Conservation (phyloP, 2,797 vertebrate genomes). For the Muraenolepis orangiensis region DNA sequence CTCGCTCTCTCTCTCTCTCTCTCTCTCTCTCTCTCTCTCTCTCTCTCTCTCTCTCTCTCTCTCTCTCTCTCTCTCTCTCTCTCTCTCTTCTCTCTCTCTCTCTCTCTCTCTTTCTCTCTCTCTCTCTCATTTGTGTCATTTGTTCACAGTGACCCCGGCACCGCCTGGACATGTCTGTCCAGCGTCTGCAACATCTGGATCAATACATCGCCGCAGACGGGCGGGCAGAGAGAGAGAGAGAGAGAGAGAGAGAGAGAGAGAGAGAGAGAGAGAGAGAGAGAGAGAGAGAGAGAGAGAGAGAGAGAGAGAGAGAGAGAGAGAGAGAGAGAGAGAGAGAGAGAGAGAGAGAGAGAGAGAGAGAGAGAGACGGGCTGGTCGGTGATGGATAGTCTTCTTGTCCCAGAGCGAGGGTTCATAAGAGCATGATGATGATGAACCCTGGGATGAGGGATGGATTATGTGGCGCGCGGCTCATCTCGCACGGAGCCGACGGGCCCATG, state of each 20-base stretch:
- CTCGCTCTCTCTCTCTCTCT: not conserved
- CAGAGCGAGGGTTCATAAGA: too few relatives aligned
- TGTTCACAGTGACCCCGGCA: not conserved
- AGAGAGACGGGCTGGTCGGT: too few relatives aligned
- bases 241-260: not conserved
- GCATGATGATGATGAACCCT: not conserved
- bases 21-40: not conserved
- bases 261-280: not conserved
- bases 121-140: not conserved
- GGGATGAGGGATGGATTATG: not conserved
- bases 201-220: not conserved
- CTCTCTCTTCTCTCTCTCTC: not conserved
- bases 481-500: too few relatives aligned
- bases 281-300: not conserved
- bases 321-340: not conserved
- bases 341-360: not conserved
- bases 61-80: not conserved
- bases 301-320: not conserved
- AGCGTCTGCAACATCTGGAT: not conserved
- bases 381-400: too few relatives aligned
- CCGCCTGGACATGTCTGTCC: not conserved
- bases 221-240: not conserved
- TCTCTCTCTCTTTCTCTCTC: not conserved
- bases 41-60: not conserved
- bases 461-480: not conserved